Base-by-base conservation (phyloP, 2,797 vertebrate genomes). In the Mormyrus proboscirostris region DNA sequence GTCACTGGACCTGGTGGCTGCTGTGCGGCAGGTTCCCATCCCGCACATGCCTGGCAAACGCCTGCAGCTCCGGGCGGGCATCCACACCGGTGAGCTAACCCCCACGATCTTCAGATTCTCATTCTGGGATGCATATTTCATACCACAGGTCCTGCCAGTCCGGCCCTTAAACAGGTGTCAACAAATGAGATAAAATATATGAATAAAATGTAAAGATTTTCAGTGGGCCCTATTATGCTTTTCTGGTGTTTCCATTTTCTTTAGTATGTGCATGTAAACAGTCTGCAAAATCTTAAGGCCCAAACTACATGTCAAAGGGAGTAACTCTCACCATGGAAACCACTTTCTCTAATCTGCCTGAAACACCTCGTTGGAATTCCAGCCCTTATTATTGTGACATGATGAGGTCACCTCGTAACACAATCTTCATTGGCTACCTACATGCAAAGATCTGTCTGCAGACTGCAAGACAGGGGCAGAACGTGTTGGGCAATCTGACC, bases 1-100 rank as follows among this genome's bases (percentile, higher is more conserved):
- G 97, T 94, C 97, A 0, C 94, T 98, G 94, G 97, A 98, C 5
- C 93, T 98, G 92, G 96, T 98, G 83, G 97, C 97, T 0, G 97
- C 97, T 0, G 97, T 98, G 86, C 93, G 95, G 49, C 98, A 98
- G 93, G 97, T 98, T 0, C 51, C 92, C 85, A 95, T 98, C 88
- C 96, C 97, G 0, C 97, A 98, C 92, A 96, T 96, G 96, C 96
- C 96, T 0, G 85, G 2, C 0, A 93, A 95, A 89, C 96, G 96
- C 4, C 96, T 98, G 90, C 94, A 98, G 95, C 95, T 98, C 47
- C 92, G 97, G 51, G 97, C 96, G 0, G 97, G 97, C 25, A 96
- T 97, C 51, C 97, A 97, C 93, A 98, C 97, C 93, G 97, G 97
- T 95, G 89, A 51, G 0, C 14, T 1, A 0, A 9, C 22, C 53